These are phyloP conservation scores for Sphenopsis melanotis DNA, from an alignment of 2,797 vertebrate genomes.

Conservation along the genomic window DNA sequence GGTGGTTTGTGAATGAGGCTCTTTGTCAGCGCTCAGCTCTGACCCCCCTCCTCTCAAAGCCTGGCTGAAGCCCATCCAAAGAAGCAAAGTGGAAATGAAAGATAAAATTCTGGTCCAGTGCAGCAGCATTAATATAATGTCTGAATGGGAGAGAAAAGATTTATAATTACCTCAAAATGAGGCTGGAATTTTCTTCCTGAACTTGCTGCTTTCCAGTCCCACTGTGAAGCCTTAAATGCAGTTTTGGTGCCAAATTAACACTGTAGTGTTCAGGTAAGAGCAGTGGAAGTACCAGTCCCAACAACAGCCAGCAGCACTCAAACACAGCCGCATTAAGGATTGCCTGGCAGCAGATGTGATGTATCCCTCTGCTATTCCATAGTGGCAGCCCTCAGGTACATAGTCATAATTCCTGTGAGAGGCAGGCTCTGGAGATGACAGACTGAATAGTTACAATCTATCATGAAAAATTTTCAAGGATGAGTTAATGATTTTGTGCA, in stretches of 20 bases:
- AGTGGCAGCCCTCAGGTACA: slow-evolving; percentile 30
- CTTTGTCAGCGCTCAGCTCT: slow-evolving; percentile 31
- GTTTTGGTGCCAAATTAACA: not conserved
- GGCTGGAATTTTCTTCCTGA: not conserved
- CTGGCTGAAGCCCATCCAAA: not conserved
- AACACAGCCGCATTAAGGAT: not conserved
- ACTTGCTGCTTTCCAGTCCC: not conserved
- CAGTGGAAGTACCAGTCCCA: not conserved
- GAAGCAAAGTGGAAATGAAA: not conserved
- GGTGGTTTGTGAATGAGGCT: slow-evolving; percentile 11
- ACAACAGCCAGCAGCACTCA: not conserved
- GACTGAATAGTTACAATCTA: slow-evolving; percentile 23
- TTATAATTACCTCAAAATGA: not conserved
- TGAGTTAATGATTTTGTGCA: slow-evolving; percentile 32
- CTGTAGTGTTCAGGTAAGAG: not conserved
- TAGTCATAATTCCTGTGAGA: not conserved
- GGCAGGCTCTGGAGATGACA: slow-evolving; percentile 31
- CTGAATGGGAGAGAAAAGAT: not conserved
- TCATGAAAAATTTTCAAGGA: slow-evolving; percentile 33
- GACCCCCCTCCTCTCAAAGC: not conserved
- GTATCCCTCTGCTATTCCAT: not conserved
- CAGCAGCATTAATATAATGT: not conserved
- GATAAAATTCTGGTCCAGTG: not conserved
- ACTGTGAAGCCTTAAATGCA: not conserved
- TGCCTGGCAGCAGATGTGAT: slow-evolving; percentile 11